phyloP scores from a whole-genome alignment of 2,113 vertebrate genomes.

The Zapus hudsonius region DNA sequence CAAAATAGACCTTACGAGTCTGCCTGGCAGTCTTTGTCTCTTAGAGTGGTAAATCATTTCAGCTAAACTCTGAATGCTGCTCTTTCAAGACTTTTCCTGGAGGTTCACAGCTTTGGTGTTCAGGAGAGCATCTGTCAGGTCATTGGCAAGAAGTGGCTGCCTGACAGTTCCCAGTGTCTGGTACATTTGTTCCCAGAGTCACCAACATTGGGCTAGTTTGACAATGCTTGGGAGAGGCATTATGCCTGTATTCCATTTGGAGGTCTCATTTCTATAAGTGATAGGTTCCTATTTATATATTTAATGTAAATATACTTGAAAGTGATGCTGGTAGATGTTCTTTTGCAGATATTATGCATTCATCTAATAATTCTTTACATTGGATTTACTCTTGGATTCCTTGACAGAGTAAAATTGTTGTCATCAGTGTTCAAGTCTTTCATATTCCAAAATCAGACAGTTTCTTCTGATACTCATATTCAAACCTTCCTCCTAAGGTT shows the following conservation, averaged over 20 bases:
- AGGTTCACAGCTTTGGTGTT: constrained; percentile 2
- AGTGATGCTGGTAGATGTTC: constrained; percentile 40
- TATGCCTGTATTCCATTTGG: constrained; percentile 13
- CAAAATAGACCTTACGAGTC: background rate
- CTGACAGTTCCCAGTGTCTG: background rate
- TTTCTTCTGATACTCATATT: constrained; percentile 25
- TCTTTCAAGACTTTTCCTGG: background rate
- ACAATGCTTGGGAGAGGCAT: background rate
- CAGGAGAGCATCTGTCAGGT: background rate
- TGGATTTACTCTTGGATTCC: constrained; percentile 62
- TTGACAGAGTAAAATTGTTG: constrained; percentile 53
- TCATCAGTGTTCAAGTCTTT: constrained; percentile 58
- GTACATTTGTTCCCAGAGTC: background rate
- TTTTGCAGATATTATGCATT: constrained; percentile 41
- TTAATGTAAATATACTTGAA: constrained; percentile 71
- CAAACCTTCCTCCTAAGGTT: constrained; percentile 15
- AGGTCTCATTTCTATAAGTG: constrained; percentile 61
- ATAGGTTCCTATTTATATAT: constrained; percentile 48
- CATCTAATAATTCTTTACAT: constrained; percentile 53
- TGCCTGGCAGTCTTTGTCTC: background rate
- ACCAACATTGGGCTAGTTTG: background rate
- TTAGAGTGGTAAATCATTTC: background rate
- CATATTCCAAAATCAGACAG: constrained; percentile 17
- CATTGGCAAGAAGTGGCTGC: background rate
- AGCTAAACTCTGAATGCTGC: background rate